These are phyloP conservation scores for Protaetia brevitarsis DNA, from an alignment of 1,140 invertebrate species.

Conservation along the genomic window DNA sequence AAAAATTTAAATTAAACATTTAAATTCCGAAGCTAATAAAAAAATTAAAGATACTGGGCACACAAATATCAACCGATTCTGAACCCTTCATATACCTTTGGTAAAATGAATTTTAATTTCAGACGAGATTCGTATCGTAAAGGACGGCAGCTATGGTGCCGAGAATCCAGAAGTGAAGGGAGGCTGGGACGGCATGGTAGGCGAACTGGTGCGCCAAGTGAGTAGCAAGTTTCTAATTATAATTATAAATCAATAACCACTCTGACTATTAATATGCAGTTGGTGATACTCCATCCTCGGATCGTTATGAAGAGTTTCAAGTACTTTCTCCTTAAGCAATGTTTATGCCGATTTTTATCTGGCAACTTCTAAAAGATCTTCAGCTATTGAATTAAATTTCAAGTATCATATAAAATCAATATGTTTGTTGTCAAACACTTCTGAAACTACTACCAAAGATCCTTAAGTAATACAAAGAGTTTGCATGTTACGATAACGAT, in stretches of 20 bases:
- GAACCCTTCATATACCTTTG: background rate
- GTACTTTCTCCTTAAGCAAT: background rate
- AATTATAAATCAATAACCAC: conserved; percentile 32
- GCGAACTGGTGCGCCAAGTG: conserved; percentile 92
- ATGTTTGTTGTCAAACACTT: no score
- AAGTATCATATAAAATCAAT: no score
- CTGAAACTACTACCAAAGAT: no score
- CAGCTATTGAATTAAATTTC: background rate
- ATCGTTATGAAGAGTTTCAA: background rate
- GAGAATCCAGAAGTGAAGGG: conserved; percentile 72
- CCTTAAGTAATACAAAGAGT: no score
- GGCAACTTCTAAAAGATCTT: background rate
- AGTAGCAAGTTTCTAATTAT: conserved; percentile 45
- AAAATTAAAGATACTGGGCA: background rate
- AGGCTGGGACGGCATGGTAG: conserved; percentile 94
- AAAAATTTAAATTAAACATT: background rate
- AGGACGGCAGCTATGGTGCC: conserved; percentile 80
- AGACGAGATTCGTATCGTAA: conserved; percentile 80
- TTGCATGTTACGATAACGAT: no score
- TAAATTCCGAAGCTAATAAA: background rate
- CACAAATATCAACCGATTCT: background rate
- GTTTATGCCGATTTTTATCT: background rate
- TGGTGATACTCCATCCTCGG: background rate
- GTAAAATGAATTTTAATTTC: conserved; percentile 31
- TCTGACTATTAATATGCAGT: conserved; percentile 22